These are phyloP conservation scores for Eurytoma californica DNA, from an alignment of 2,888 invertebrate genomes.

Conservation along the genomic window DNA sequence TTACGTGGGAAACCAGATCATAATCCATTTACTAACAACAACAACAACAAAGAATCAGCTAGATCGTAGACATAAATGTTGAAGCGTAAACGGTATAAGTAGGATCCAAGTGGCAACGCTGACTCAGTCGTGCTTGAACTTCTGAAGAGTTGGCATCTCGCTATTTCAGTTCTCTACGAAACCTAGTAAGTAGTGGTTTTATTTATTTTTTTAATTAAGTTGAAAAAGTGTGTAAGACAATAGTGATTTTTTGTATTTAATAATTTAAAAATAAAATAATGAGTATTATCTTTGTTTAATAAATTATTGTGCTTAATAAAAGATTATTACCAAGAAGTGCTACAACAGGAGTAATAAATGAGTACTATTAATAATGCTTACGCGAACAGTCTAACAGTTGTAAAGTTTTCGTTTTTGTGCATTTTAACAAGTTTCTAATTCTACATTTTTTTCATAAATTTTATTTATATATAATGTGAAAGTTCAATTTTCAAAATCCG, in stretches of 20 bases:
- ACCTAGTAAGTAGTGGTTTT: slow-evolving; percentile 28
- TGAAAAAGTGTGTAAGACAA: background rate
- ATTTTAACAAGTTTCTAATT: no score
- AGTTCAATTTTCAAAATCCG: background rate
- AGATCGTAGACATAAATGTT: slow-evolving; percentile 39
- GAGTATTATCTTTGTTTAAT: background rate
- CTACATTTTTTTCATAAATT: no score
- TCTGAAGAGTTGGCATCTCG: slow-evolving; percentile 36
- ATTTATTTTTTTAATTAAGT: background rate
- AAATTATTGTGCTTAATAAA: background rate
- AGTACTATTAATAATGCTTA: no score
- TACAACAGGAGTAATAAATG: no score
- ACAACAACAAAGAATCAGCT: slow-evolving; percentile 46
- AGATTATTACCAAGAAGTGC: no score
- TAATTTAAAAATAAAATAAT: background rate
- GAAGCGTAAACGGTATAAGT: slow-evolving; percentile 53
- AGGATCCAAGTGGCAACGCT: slow-evolving; percentile 37
- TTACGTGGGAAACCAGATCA: slow-evolving; percentile 35
- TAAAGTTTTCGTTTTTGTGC: no score
- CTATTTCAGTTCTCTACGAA: background rate
- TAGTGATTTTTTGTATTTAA: background rate
- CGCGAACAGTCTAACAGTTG: no score
- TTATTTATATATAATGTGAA: no score
- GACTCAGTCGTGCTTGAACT: slow-evolving; percentile 48
- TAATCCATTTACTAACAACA: slow-evolving; percentile 38